phyloP scores from a whole-genome alignment of 2,797 vertebrate species.

The Pithecia hirsuta region DNA sequence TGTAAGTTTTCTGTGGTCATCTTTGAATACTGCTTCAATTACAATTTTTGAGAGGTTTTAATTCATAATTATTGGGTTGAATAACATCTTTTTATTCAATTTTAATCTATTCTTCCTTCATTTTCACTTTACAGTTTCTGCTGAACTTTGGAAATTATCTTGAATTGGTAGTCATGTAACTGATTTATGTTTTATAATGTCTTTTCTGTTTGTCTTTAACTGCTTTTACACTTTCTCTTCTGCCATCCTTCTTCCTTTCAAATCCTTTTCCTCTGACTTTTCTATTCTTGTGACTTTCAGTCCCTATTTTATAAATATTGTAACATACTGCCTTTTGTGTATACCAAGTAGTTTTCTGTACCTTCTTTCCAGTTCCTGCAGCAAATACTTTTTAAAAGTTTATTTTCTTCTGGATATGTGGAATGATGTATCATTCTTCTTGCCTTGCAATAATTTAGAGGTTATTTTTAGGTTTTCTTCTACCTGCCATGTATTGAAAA shows the following conservation, averaged over 20 bases:
- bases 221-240: background rate
- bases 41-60: background rate
- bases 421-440: background rate
- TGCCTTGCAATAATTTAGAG: background rate
- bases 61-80: background rate
- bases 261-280: background rate
- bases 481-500: background rate
- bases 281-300: background rate
- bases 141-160: background rate
- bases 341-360: background rate
- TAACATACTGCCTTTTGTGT: background rate
- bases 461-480: background rate
- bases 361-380: background rate
- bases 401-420: background rate
- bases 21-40: background rate
- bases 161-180: background rate
- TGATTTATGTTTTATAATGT: background rate
- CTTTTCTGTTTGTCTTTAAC: background rate
- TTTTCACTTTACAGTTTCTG: constrained; percentile 13
- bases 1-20: background rate
- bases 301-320: background rate
- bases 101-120: background rate
- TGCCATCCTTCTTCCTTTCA: background rate
- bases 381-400: background rate
- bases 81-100: background rate